phyloP scores from a whole-genome alignment of 2,113 vertebrate genomes.

The Ptilonorhynchus violaceus region DNA sequence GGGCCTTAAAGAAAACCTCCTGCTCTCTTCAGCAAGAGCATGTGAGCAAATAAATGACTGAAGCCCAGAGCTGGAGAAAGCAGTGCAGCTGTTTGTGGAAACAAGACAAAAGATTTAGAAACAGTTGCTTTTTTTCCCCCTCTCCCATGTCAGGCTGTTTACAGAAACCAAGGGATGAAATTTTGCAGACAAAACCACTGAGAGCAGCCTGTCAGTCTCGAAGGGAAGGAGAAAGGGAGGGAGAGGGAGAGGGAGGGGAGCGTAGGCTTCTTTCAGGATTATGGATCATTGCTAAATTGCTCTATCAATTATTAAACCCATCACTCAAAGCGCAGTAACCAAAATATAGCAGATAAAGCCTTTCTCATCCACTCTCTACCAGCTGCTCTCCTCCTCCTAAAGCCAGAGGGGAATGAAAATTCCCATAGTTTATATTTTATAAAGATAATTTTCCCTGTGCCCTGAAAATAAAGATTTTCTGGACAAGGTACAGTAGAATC shows the following conservation, averaged over 20 bases:
- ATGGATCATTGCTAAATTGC: constrained; percentile 64
- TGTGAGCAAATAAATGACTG: neutral
- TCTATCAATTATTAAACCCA: constrained; percentile 67
- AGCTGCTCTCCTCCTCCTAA: constrained; percentile 45
- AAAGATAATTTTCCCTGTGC: constrained; percentile 1
- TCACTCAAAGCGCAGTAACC: constrained; percentile 49
- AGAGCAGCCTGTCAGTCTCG: constrained; percentile 13
- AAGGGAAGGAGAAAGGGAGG: neutral
- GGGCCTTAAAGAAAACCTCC: constrained; percentile 15
- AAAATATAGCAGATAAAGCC: constrained; percentile 58
- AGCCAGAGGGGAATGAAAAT: constrained; percentile 51
- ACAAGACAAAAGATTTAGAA: constrained; percentile 50
- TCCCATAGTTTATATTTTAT: constrained; percentile 44
- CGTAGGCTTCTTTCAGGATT: constrained; percentile 45
- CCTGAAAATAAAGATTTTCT: constrained; percentile 32
- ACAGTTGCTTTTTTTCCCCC: neutral
- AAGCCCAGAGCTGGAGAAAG: constrained; percentile 2
- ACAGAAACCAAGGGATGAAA: constrained; percentile 44
- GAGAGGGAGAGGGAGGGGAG: neutral
- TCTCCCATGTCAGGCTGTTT: constrained; percentile 42
- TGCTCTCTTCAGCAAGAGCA: neutral
- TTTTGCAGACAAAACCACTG: constrained; percentile 41
- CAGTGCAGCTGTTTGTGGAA: constrained; percentile 18
- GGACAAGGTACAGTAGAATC: neutral
- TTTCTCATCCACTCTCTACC: constrained; percentile 48